Conservation (phyloP, 2,113 vertebrate genomes). For the Smithornis capensis region DNA sequence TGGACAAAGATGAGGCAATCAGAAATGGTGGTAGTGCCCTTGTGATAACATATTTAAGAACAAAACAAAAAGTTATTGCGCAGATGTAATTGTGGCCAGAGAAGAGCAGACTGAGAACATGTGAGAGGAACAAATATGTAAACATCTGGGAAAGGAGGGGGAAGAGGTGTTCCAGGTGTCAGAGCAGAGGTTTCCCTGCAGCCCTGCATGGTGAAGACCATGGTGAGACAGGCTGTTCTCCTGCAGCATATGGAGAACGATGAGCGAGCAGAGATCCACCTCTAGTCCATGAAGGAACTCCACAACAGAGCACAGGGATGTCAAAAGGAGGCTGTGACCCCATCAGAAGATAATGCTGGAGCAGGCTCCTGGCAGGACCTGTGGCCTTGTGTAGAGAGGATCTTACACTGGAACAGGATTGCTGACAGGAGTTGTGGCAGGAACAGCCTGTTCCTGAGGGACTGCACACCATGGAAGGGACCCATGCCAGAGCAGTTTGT, state of each 20-base stretch:
- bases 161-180: neutral
- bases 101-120: neutral
- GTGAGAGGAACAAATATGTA: neutral
- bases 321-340: neutral
- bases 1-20: neutral
- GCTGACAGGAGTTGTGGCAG: neutral
- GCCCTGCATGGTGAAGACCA: neutral
- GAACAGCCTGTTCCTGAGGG: neutral
- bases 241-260: neutral
- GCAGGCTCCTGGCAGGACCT: neutral
- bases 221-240: too few relatives aligned
- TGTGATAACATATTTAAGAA: neutral
- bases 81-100: neutral
- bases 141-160: neutral
- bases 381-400: neutral
- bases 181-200: neutral
- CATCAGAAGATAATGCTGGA: neutral
- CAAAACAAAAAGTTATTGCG: neutral
- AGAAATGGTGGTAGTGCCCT: rapidly evolving
- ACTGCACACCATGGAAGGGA: neutral
- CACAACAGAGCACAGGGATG: neutral
- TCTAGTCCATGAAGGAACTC: neutral
- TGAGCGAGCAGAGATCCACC: neutral
- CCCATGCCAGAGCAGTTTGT: neutral
- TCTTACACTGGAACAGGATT: neutral